Percentiles rank a stretch among this genome's conserved stretches.
Evolutionary conservation across 2,797 vertebrate species (phyloP).

Genomic region (Neoniphon sammara): DNA sequence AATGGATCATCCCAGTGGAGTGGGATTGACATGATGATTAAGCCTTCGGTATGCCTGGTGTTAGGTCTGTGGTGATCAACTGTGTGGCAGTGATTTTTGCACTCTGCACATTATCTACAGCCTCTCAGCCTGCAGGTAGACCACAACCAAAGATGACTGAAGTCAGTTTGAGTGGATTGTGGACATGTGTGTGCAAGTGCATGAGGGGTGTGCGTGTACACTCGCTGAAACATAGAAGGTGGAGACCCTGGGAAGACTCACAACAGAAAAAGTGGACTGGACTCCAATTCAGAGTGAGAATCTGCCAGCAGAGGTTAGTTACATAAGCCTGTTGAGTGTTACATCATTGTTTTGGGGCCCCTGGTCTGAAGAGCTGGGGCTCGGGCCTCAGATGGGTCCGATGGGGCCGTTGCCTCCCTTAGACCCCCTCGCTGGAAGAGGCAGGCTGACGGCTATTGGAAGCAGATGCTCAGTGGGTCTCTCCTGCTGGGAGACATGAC

Average conservation of each 20-base stretch:
- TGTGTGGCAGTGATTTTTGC: neutral
- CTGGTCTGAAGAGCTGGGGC: conserved; percentile 18
- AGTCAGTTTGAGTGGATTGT: too few relatives aligned
- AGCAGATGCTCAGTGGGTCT: conserved; percentile 65
- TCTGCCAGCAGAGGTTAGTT: conserved; percentile 60
- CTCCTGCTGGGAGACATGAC: conserved; percentile 31
- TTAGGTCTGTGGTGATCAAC: conserved; percentile 14
- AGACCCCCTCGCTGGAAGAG: conserved; percentile 20
- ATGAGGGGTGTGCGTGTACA: neutral
- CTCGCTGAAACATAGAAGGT: conserved; percentile 38
- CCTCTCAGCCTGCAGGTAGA: neutral
- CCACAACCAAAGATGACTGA: neutral
- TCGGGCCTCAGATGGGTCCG: conserved; percentile 37
- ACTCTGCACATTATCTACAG: conserved; percentile 10
- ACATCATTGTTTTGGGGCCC: conserved; percentile 71
- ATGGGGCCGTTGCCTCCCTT: conserved; percentile 42
- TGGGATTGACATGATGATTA: conserved; percentile 18
- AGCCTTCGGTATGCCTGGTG: conserved; percentile 10
- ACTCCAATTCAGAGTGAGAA: conserved; percentile 35
- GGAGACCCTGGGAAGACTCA: conserved; percentile 51
- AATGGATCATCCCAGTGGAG: conserved; percentile 2
- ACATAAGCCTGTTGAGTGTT: conserved; percentile 70
- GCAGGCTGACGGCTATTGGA: conserved; percentile 55
- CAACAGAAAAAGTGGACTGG: conserved; percentile 12
- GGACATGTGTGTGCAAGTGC: neutral